Conservation (phyloP, 2,113 vertebrate species). For the Elachura formosa region DNA sequence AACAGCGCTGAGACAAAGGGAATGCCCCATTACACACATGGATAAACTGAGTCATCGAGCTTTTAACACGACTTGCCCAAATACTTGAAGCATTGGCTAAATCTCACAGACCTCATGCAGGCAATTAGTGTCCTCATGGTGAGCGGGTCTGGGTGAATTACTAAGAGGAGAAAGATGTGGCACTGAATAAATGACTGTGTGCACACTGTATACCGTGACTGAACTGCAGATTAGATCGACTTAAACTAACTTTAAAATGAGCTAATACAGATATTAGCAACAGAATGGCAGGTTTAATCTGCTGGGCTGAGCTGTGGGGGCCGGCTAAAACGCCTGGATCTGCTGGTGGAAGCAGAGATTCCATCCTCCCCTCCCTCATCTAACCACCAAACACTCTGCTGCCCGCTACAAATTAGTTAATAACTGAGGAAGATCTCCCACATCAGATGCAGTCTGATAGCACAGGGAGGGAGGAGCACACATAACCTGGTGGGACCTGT, state of each 20-base stretch:
- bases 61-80: conserved; percentile 38
- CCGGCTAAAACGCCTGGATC: neutral
- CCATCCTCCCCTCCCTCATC: neutral
- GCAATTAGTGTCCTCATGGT: neutral
- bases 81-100: conserved; percentile 13
- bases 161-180: neutral
- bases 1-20: conserved; percentile 21
- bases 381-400: conserved; percentile 20
- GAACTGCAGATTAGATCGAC: neutral
- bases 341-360: neutral
- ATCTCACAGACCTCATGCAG: neutral
- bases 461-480: conserved; percentile 26
- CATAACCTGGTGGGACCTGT: conserved; percentile 47
- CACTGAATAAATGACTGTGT: neutral
- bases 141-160: neutral
- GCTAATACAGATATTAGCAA: neutral
- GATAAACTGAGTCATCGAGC: conserved; percentile 34
- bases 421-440: neutral
- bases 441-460: conserved; percentile 16
- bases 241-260: neutral
- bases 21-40: conserved; percentile 50
- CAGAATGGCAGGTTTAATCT: neutral
- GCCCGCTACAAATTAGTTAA: conserved; percentile 53
- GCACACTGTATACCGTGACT: neutral
- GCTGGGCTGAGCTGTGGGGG: neutral